Conservation (phyloP, 2,797 vertebrate species). For the Hipposideros larvatus region DNA sequence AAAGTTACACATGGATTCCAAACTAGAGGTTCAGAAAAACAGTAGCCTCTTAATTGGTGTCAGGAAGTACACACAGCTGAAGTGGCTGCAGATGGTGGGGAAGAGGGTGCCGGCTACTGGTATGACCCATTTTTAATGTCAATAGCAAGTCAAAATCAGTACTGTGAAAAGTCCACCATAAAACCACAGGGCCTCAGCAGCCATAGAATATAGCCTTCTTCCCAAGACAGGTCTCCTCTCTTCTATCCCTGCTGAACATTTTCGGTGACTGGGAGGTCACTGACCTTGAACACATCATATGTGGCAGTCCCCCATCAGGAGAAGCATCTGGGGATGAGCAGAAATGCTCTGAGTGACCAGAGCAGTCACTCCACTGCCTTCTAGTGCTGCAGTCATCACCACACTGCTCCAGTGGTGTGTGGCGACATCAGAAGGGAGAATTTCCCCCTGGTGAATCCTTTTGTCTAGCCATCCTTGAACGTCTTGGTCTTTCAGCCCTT, state of each 20-base stretch:
- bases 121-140: not conserved
- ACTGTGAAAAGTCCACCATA: not conserved
- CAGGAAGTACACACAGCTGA: not conserved
- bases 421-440: not conserved
- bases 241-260: not conserved
- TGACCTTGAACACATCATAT: rapidly evolving
- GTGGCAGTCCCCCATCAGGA: not conserved
- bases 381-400: too few relatives aligned
- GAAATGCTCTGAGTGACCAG: too few relatives aligned
- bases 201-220: not conserved
- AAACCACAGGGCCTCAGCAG: not conserved
- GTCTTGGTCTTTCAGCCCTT: not conserved
- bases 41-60: not conserved
- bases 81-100: not conserved
- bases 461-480: not conserved
- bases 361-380: not conserved
- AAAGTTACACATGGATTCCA: not conserved
- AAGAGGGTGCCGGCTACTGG: not conserved
- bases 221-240: too few relatives aligned
- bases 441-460: not conserved
- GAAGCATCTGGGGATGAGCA: not conserved
- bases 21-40: not conserved
- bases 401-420: not conserved
- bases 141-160: not conserved
- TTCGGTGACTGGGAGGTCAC: not conserved